Percentiles rank a stretch among this genome's conserved stretches.
phyloP scores from a whole-genome alignment of 2,888 invertebrate species.

The Teinopalpus imperialis region DNA sequence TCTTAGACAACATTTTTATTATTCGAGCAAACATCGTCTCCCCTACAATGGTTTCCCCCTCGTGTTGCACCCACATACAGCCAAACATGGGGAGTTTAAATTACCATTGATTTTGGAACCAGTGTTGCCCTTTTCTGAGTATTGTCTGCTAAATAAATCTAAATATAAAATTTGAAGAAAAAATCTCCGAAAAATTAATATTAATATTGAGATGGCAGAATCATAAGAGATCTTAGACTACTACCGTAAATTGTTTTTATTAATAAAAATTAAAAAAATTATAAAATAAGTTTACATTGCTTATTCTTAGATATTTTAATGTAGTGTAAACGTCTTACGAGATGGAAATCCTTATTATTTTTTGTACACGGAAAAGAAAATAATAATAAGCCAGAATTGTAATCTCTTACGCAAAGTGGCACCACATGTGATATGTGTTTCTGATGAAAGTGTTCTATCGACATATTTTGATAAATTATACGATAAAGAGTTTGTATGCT shows the following conservation, averaged over 20 bases:
- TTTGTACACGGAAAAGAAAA: neutral
- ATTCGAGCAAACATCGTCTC: constrained; percentile 53
- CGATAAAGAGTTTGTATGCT: constrained; percentile 17
- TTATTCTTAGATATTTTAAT: too few species aligned
- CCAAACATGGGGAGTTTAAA: constrained; percentile 48
- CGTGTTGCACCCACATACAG: constrained; percentile 33
- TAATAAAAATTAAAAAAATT: too few species aligned
- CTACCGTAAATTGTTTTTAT: too few species aligned
- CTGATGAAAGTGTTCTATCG: constrained; percentile 20
- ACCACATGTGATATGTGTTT: constrained; percentile 2
- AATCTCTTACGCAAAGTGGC: constrained; percentile 1
- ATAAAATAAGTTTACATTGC: too few species aligned
- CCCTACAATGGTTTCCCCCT: constrained; percentile 51
- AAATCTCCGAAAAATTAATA: too few species aligned
- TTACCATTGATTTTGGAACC: constrained; percentile 35
- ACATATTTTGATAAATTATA: constrained; percentile 17
- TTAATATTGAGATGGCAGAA: too few species aligned
- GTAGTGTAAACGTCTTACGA: too few species aligned
- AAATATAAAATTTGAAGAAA: too few species aligned
- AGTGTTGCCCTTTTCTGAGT: neutral
- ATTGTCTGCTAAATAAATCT: too few species aligned
- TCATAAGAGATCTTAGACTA: too few species aligned
- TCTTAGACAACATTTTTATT: constrained; percentile 58
- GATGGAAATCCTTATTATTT: neutral
- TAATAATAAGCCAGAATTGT: neutral